These are phyloP conservation scores for Choloepus didactylus DNA, from an alignment of 2,797 vertebrate genomes.

Conservation along the genomic window DNA sequence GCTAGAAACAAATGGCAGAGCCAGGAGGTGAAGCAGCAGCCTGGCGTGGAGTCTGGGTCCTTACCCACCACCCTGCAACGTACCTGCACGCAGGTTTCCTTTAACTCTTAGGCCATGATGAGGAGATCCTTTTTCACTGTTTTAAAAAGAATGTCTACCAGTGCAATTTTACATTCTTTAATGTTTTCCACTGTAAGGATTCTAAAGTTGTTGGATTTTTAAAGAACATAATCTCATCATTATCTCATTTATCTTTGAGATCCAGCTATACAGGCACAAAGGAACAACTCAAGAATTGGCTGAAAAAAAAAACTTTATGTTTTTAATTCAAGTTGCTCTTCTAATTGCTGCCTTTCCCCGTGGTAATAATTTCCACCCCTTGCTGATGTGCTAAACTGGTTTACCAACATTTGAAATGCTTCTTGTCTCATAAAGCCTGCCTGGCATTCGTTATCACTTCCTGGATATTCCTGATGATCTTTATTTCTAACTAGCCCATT, in stretches of 20 bases:
- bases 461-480: conserved; percentile 51
- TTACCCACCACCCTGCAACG: background rate
- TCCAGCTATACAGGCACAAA: background rate
- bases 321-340: conserved; percentile 56
- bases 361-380: conserved; percentile 6
- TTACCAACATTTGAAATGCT: conserved; percentile 32
- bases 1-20: background rate
- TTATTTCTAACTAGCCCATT: conserved; percentile 57
- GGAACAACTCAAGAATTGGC: conserved; percentile 42
- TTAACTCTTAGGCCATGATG: background rate
- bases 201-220: background rate
- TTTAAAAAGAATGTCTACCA: conserved; percentile 1
- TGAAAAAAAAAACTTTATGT: conserved; percentile 32
- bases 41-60: background rate
- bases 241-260: conserved; percentile 18
- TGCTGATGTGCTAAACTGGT: background rate
- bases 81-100: background rate
- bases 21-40: background rate
- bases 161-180: conserved; percentile 16
- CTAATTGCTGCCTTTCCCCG: conserved; percentile 16
- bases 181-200: conserved; percentile 42
- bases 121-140: background rate
- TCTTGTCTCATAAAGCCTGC: conserved; percentile 41
- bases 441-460: conserved; percentile 51
- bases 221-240: conserved; percentile 6